phyloP scores from a whole-genome alignment of 2,797 vertebrate genomes.

The Melanogrammus aeglefinus region DNA sequence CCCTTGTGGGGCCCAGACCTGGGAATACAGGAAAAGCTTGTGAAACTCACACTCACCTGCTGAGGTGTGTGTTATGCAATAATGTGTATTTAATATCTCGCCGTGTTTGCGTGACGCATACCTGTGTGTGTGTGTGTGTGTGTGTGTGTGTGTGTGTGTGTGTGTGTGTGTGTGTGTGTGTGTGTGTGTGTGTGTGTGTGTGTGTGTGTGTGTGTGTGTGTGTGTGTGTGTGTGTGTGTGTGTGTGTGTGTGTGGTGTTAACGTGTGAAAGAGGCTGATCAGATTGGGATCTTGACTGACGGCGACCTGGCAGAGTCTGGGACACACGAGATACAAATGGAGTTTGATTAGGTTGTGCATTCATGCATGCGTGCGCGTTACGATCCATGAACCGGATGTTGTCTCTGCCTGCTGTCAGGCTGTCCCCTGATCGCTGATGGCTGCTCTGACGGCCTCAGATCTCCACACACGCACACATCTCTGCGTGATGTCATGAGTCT shows the following conservation, averaged over 20 bases:
- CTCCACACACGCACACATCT: constrained; percentile 28
- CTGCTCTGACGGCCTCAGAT: constrained; percentile 38
- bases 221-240: neutral
- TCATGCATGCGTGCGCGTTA: constrained; percentile 2
- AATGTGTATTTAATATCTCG: neutral
- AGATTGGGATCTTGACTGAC: neutral
- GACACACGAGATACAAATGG: neutral
- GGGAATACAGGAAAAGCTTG: too few relatives aligned
- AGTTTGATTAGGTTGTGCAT: constrained; percentile 2
- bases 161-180: too few relatives aligned
- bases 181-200: neutral
- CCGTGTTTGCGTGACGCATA: neutral
- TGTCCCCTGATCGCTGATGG: constrained; percentile 12
- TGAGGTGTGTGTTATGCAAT: too few relatives aligned
- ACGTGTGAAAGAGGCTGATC: neutral
- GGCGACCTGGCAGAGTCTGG: neutral
- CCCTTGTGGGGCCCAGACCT: too few relatives aligned
- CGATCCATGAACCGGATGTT: constrained; percentile 23
- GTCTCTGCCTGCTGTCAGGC: constrained; percentile 16
- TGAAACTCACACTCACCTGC: too few relatives aligned
- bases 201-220: neutral
- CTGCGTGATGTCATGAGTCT: constrained; percentile 71
- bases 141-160: too few relatives aligned
- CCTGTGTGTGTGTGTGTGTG: neutral
- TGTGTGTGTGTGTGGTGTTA: neutral